Base-by-base conservation (phyloP, 2,113 vertebrate genomes). In the Hipposideros armiger region DNA sequence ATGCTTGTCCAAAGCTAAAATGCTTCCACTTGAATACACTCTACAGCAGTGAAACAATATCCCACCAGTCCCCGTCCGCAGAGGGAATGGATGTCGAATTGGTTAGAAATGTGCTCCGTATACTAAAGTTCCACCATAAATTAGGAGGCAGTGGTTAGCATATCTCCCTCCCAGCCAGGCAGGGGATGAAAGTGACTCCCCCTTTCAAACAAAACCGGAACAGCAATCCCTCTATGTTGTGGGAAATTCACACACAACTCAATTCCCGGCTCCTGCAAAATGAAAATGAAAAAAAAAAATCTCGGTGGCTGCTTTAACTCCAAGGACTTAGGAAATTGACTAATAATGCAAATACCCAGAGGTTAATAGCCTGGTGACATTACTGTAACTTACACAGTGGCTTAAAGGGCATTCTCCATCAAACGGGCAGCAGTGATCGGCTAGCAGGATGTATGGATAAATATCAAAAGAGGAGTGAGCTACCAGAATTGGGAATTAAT, bases 321-420 rank as follows among this genome's bases (percentile, higher is more conserved):
- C 84, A 89, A 97, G 84, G 97, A 94, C 97, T 98, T 98, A 96
- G 87, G 90, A 98, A 98, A 98, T 91, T 98, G 98, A 98, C 97
- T 98, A 98, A 98, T 97, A 98, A 98, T 98, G 98, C 97, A 98
- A 98, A 98, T 97, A 96, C 73, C 70, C 97, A 42, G 87, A 97
- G 98, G 98, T 98, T 98, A 98, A 97, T 95, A 98, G 97, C 62
- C 95, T 97, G 96, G 93, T 98, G 96, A 94, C 97, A 97, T 83
- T 80, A 97, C 96, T 97, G 96, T 97, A 97, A 93, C 0, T 0
- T 77, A 67, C 16, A 20, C 3, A 0, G 22, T 84, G 74, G 85
- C 77, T 89, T 95, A 80, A 92, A 95, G 91, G 96, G 95, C 95
- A 97, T 96, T 95, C 84, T 92, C 92, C 70, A 91, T 96, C 97